Evolutionary conservation across 2,888 invertebrate species (phyloP), one percentile per base, ranked within the genome.

Genomic region (Drosophila pegasa): DNA sequence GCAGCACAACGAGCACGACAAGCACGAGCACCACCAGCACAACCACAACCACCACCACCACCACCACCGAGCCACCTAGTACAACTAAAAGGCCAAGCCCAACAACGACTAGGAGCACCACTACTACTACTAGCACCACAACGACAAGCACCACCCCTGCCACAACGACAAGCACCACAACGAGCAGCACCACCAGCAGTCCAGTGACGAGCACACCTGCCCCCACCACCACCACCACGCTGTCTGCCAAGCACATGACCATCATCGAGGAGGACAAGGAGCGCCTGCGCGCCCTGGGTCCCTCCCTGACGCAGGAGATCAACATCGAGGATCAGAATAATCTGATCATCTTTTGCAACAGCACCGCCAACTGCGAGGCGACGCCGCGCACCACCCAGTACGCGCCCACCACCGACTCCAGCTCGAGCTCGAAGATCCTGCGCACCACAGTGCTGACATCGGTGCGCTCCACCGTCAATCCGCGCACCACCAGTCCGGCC

Each of bases 361-460:
- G 85, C 89, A 85, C 93, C 80, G 91, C 93, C 7, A 79, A 80
- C 25, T 84, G 87, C 18, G 84, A 79, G n/a, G 66, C 65, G 38
- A 73, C 79, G 47, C 61, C 64, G 33, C 73, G 58, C 76, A 86
- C 81, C 58, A 50, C 48, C 3, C 70, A 79, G 6, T 55, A 72
- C 0, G 40, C 75, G 0, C 73, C 93, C 78, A 92, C 93, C 75
- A 91, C 93, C 6, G 89, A 90, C 62, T 80, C 86, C 55, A 93
- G 93, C 4, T 79, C 84, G 52, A 93, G 93, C 6, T 93, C 93
- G 6, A 93, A 93, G 7, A 93, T 93, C 16, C 87, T 93, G 1
- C 92, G 93, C 12, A 93, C 93, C 29, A 93, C 94, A 0, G 92
- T 93, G 76, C 91, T 93, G 6, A 93, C 93, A 14, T 93, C 93